Conservation (phyloP, 1,140 invertebrate species). For the Arctopsyche grandis region DNA sequence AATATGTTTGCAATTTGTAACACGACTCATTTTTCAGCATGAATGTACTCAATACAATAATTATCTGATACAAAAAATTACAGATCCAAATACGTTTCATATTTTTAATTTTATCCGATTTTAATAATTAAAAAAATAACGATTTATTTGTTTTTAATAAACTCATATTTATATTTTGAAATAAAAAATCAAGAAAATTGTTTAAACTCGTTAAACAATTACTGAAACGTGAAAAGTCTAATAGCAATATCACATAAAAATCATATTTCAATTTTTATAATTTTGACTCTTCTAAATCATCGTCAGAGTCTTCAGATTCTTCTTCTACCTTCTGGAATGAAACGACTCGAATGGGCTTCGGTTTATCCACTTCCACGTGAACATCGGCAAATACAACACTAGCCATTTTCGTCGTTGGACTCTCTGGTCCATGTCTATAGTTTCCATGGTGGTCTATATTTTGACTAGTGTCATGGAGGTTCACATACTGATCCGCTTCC, state of each 20-base stretch:
- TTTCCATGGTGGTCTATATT: constrained; percentile 1
- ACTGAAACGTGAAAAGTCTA: no score
- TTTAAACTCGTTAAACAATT: no score
- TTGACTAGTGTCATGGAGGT: neutral
- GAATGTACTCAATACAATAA: no score
- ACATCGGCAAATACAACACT: constrained; percentile 46
- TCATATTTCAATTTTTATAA: constrained; percentile 34
- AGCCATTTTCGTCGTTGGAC: constrained; percentile 48
- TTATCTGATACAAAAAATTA: no score
- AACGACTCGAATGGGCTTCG: constrained; percentile 34
- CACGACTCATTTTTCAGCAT: no score
- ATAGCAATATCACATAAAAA: constrained; percentile 26
- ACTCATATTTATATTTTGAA: no score
- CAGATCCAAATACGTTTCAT: no score
- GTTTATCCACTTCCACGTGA: constrained; percentile 42
- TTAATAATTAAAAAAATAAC: no score
- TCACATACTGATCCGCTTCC: constrained; percentile 45
- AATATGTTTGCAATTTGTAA: no score
- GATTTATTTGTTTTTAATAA: no score
- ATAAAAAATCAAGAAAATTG: no score
- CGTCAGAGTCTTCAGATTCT: constrained; percentile 48
- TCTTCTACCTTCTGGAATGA: constrained; percentile 52
- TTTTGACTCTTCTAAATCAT: constrained; percentile 41
- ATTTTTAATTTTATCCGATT: no score
- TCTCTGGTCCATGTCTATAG: constrained; percentile 32